Percentiles rank a stretch among this genome's conserved stretches.
These are phyloP conservation scores for Heliconius erato DNA, from an alignment of 2,888 invertebrate species.

Conservation along the genomic window DNA sequence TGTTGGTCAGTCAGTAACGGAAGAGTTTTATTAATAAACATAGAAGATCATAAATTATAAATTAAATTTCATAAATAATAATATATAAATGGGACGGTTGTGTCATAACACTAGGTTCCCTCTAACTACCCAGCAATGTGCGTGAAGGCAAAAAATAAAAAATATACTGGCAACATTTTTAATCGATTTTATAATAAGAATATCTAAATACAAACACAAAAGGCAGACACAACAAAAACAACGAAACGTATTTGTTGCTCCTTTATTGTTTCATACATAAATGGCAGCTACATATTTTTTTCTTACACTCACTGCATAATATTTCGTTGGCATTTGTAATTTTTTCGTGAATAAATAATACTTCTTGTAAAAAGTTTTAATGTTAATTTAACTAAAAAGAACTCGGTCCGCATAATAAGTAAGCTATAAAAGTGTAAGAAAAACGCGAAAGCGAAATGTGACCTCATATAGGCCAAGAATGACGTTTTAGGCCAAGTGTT, in stretches of 20 bases:
- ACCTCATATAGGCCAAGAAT: slow-evolving; percentile 53
- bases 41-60: not conserved
- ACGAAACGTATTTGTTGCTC: not conserved
- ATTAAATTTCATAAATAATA: too few species aligned
- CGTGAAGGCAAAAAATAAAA: not conserved
- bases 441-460: slow-evolving; percentile 61
- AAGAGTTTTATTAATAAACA: not conserved
- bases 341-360: slow-evolving; percentile 28
- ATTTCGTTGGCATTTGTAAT: slow-evolving; percentile 23
- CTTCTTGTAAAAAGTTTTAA: slow-evolving; percentile 57
- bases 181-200: not conserved
- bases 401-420: slow-evolving; percentile 57
- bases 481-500: slow-evolving; percentile 26
- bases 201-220: slow-evolving; percentile 13
- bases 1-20: not conserved
- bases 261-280: slow-evolving; percentile 23
- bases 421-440: slow-evolving; percentile 56
- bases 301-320: slow-evolving; percentile 10
- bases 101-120: too few species aligned
- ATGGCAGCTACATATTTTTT: slow-evolving; percentile 18
- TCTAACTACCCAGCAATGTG: too few species aligned
- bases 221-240: slow-evolving; percentile 1
- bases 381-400: slow-evolving; percentile 69
- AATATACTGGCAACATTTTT: not conserved
- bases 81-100: too few species aligned